Evolutionary conservation across 2,888 invertebrate species (phyloP), one percentile per base, ranked within the genome.

Genomic region (Nomada ruficornis): DNA sequence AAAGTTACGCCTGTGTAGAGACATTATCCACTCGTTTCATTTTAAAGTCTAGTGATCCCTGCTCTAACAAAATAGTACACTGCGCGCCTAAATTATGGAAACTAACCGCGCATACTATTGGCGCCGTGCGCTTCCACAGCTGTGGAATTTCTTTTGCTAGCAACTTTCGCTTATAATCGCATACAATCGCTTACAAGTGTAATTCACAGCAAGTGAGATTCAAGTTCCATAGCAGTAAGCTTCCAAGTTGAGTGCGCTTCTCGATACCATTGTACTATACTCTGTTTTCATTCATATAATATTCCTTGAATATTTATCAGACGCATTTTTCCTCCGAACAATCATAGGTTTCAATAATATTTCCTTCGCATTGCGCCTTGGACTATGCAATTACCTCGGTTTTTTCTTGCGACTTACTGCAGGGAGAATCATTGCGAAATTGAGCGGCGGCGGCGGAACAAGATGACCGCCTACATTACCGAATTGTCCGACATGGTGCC

Each of bases 391-490:
- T 92, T 91, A 92, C 89, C 91, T 91, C 84, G 89, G 86, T 90
- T 89, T 90, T 89, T 83, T 91, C 86, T 91, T 91, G 86, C 90
- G 87, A 91, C 93, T 91, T 94, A 94, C 95, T 96, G 98, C 94
- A 98, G 99, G 94, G 99, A 99, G 95, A 99, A 99, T 94, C 99
- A 99, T 95, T 99, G 99, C 95, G 99, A 99, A 95, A 99, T 99
- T 94, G 99, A 99, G 95, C 96, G 99, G 90, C 96, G 99, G 90
- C 96, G 99, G 90, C 96, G 99, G 90, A 99, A 99, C 96, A 99
- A 99, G 97, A 99, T 99, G 99, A 99, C 99, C 91, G 98, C 99
- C 89, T 99, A 99, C 95, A 99, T 99, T 94, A 99, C 99, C 93
- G 99, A 99, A 95, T 96, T 99, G 91, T 99, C 99, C 89, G 99